Percentiles rank a stretch among this genome's conserved stretches.
phyloP scores from a whole-genome alignment of 2,888 invertebrate species.

The Nasonia oneida region DNA sequence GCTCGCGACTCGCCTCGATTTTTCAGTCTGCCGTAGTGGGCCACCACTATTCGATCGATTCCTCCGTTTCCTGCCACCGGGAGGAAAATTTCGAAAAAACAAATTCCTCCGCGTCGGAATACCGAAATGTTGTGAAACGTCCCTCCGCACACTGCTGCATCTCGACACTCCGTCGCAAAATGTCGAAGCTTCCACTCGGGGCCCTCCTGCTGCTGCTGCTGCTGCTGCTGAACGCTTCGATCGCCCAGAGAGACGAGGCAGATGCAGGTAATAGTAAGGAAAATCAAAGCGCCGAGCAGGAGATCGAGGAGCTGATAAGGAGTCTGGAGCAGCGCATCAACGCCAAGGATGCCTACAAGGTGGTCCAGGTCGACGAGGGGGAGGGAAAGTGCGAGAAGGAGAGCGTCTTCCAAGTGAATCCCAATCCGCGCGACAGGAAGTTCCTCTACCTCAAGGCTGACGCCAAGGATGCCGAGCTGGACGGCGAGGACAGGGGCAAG shows the following conservation, averaged over 20 bases:
- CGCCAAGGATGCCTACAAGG: not conserved
- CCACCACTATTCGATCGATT: not conserved
- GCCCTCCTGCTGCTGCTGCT: not conserved
- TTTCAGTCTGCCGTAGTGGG: slow-evolving; percentile 26
- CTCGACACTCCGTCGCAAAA: not conserved
- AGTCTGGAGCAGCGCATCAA: slow-evolving; percentile 50
- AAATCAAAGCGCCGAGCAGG: slow-evolving; percentile 9
- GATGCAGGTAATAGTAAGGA: not conserved
- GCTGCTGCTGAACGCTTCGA: not conserved
- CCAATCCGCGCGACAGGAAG: slow-evolving; percentile 29
- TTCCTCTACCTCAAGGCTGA: not conserved
- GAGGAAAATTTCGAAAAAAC: not conserved
- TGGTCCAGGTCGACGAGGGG: not conserved
- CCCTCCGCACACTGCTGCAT: not conserved
- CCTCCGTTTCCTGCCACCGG: not conserved
- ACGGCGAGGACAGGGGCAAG: not conserved
- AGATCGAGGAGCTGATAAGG: slow-evolving; percentile 49
- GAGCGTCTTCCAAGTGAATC: not conserved
- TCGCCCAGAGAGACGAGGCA: not conserved
- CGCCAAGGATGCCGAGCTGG: not conserved
- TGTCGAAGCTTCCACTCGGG: not conserved
- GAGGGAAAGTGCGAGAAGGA: not conserved
- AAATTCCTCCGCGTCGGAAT: not conserved
- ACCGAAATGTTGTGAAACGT: slow-evolving; percentile 26
- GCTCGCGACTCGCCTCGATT: not conserved